Percentiles rank a stretch among this genome's conserved stretches.
phyloP scores from a whole-genome alignment of 2,113 vertebrate genomes.

The Conger conger region DNA sequence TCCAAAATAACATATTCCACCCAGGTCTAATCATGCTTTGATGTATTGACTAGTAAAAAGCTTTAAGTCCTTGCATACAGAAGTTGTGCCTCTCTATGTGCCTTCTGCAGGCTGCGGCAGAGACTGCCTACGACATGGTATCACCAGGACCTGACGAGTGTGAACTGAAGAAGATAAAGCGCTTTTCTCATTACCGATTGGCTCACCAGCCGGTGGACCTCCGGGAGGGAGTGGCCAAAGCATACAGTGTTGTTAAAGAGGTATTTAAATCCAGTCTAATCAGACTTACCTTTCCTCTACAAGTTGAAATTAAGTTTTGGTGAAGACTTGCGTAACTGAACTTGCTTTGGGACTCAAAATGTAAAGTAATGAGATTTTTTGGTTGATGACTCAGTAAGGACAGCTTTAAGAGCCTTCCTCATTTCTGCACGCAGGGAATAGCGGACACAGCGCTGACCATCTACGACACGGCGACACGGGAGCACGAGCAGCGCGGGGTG shows the following conservation, averaged over 20 bases:
- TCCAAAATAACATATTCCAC: too few relatives aligned
- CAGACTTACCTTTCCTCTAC: not conserved
- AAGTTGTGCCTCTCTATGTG: not conserved
- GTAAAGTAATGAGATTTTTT: not conserved
- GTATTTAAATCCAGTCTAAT: constrained; percentile 58
- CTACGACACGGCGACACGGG: constrained; percentile 91
- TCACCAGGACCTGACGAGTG: constrained; percentile 85
- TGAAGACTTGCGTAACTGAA: too few relatives aligned
- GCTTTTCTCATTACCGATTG: constrained; percentile 83
- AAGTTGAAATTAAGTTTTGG: too few relatives aligned
- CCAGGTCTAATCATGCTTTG: too few relatives aligned
- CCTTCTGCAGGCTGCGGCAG: constrained; percentile 83
- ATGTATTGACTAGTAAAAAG: not conserved
- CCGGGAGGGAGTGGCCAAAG: constrained; percentile 94
- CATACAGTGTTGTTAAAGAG: constrained; percentile 95
- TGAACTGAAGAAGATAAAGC: constrained; percentile 80
- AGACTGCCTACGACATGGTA: constrained; percentile 98
- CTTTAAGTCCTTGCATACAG: not conserved
- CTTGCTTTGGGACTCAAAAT: not conserved
- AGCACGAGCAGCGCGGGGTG: constrained; percentile 94
- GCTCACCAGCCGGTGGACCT: constrained; percentile 94
- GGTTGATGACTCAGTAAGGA: not conserved
- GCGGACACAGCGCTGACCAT: constrained; percentile 94
- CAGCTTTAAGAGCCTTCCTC: not conserved
- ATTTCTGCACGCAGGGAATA: constrained; percentile 75